Base-by-base conservation (phyloP, 2,113 vertebrate species). In the Myotis brandtii region DNA sequence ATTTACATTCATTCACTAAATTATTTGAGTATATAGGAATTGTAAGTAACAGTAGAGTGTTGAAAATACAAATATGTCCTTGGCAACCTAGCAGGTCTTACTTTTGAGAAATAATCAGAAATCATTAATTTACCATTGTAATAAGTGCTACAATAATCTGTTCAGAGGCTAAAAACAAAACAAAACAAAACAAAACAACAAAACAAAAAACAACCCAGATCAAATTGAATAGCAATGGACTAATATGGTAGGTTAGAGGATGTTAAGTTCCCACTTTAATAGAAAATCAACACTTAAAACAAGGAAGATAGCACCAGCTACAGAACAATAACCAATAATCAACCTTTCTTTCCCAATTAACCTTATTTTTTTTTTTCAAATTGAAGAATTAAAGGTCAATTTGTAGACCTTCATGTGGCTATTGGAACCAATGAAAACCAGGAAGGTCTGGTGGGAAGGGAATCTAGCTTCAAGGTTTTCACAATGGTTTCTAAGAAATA, bases 41-140 rank as follows among this genome's bases (percentile, higher is more conserved):
- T 86, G 4, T 8, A 93, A 91, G 6, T 85, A 73, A 81, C 50
- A 64, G 18, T 21, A 20, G 3, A 18, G 3, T 66, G 23, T 20
- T 94, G 23, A 91, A 94, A 85, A 90, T 80, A 46, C 6, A 76
- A 94, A 32, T 48, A 67, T 46, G 20, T 81, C 84, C 16, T 64
- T 21, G 82, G 30, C 6, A 81, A 54, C 7, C 5, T 89, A 95
- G 13, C 13, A 50, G 32, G 50, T 94, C 4, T 70, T 3, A 27
- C 27, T 80, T 81, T 62, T 43, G 88, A 30, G 72, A 79, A 21
- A 43, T 64, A 91, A 96, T 34, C 11, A 81, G 23, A 72, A 83
- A 62, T 86, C 3, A 66, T 64, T 88, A 87, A 76, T 34, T 77
- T 93, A 76, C 2, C 62, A n/a, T 37, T 23, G 1, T 50, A 69